phyloP scores from a whole-genome alignment of 2,888 invertebrate species.

The Macrostomum cliftonense region DNA sequence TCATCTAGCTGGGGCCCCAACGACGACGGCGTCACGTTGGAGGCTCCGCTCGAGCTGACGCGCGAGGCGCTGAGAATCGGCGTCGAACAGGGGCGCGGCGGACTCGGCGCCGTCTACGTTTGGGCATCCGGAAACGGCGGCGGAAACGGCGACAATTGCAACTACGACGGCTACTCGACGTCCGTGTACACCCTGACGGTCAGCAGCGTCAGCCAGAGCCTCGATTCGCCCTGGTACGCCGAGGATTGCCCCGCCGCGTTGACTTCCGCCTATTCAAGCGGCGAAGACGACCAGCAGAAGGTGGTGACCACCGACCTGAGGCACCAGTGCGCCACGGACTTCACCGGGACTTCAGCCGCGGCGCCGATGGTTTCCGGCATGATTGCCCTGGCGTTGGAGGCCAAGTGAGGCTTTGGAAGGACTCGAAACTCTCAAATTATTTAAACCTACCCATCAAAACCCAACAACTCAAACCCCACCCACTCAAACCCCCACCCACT shows the following conservation, averaged over 20 bases:
- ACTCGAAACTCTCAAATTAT: background rate
- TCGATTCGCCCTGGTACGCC: constrained; percentile 59
- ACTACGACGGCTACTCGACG: constrained; percentile 69
- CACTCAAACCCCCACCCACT: background rate
- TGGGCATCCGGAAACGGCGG: constrained; percentile 88
- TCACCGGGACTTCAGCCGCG: constrained; percentile 38
- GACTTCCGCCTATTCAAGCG: constrained; percentile 66
- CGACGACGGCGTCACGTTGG: constrained; percentile 69
- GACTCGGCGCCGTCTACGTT: constrained; percentile 65
- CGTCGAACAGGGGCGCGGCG: constrained; percentile 45
- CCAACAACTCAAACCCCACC: background rate
- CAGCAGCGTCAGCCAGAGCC: constrained; percentile 58
- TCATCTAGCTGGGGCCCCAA: constrained; percentile 83
- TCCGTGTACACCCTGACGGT: constrained; percentile 70
- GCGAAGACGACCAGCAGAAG: constrained; percentile 59
- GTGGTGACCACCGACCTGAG: constrained; percentile 37
- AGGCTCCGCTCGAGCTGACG: constrained; percentile 65
- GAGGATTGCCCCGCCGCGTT: constrained; percentile 66
- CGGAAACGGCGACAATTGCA: constrained; percentile 60
- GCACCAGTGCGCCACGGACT: constrained; percentile 30
- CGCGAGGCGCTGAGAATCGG: constrained; percentile 46
- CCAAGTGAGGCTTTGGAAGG: constrained; percentile 1
- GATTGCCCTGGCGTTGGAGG: constrained; percentile 32
- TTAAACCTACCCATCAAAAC: no score
- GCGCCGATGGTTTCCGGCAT: constrained; percentile 38